Percentiles rank a stretch among this genome's conserved stretches.
Evolutionary conservation across 1,140 invertebrate genomes (phyloP).

Genomic region (Cecropterus lyciades): DNA sequence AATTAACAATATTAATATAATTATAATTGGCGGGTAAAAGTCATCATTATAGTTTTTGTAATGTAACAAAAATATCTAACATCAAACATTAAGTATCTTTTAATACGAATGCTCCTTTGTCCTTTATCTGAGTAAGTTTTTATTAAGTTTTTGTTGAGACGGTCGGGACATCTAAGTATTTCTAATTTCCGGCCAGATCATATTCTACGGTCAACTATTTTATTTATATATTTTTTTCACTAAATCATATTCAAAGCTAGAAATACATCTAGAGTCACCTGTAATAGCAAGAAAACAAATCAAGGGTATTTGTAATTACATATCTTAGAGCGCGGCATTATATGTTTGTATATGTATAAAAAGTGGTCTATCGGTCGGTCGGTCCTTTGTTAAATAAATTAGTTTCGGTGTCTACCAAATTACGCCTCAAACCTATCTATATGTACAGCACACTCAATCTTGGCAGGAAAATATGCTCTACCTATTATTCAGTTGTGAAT

Average conservation of each 20-base stretch:
- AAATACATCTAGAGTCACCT: conserved; percentile 10
- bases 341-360: conserved; percentile 80
- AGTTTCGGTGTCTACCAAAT: conserved; percentile 85
- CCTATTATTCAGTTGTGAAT: conserved; percentile 70
- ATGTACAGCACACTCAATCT: conserved; percentile 71
- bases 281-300: conserved; percentile 42
- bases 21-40: too few species aligned
- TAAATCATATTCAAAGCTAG: neutral
- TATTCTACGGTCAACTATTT: conserved; percentile 2
- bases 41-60: too few species aligned
- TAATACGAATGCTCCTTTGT: conserved; percentile 15
- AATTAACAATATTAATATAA: too few species aligned
- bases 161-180: conserved; percentile 44
- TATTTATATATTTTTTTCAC: too few species aligned
- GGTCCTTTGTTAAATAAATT: conserved; percentile 85
- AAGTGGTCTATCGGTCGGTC: conserved; percentile 76
- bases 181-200: conserved; percentile 59
- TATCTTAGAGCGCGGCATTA: conserved; percentile 62
- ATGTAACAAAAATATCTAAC: neutral
- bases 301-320: conserved; percentile 69
- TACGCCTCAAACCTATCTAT: conserved; percentile 81
- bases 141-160: too few species aligned
- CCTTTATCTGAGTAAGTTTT: conserved; percentile 18
- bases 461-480: conserved; percentile 78
- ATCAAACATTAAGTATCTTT: conserved; percentile 9